Conservation (phyloP, 1,140 invertebrate genomes). For the Drosophila parabipectinata region DNA sequence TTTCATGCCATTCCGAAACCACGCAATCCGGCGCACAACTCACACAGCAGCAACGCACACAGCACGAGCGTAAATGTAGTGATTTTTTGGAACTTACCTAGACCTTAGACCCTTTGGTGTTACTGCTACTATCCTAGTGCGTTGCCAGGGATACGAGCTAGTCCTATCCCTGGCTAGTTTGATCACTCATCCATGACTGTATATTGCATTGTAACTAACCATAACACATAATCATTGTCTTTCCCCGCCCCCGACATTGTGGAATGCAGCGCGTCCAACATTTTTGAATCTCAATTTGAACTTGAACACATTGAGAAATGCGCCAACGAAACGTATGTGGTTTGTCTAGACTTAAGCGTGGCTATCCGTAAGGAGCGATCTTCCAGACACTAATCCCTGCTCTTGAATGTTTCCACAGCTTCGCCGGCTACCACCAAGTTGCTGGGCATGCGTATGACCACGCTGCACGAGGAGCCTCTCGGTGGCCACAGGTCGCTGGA, state of each 20-base stretch:
- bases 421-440: conserved; percentile 93
- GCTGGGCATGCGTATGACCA: conserved; percentile 94
- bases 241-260: conserved; percentile 51
- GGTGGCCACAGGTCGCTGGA: conserved; percentile 84
- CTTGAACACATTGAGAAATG: conserved; percentile 94
- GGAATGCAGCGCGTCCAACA: conserved; percentile 96
- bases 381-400: conserved; percentile 2
- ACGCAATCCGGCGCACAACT: conserved; percentile 65
- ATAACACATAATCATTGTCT: conserved; percentile 76
- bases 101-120: conserved; percentile 35
- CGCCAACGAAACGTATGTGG: conserved; percentile 92
- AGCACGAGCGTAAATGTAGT: conserved; percentile 62
- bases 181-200: conserved; percentile 56
- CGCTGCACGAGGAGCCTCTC: conserved; percentile 92
- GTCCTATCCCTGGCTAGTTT: conserved; percentile 45
- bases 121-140: conserved; percentile 26
- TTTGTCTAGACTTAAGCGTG: conserved; percentile 62
- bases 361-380: neutral
- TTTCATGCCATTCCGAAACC: conserved; percentile 14
- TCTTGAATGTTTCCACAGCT: conserved; percentile 85
- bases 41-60: conserved; percentile 60
- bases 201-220: conserved; percentile 77
- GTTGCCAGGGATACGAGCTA: conserved; percentile 43
- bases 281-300: conserved; percentile 98
- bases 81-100: conserved; percentile 31